Evolutionary conservation across 2,888 invertebrate species (phyloP).

Genomic region (Apoda limacodes): DNA sequence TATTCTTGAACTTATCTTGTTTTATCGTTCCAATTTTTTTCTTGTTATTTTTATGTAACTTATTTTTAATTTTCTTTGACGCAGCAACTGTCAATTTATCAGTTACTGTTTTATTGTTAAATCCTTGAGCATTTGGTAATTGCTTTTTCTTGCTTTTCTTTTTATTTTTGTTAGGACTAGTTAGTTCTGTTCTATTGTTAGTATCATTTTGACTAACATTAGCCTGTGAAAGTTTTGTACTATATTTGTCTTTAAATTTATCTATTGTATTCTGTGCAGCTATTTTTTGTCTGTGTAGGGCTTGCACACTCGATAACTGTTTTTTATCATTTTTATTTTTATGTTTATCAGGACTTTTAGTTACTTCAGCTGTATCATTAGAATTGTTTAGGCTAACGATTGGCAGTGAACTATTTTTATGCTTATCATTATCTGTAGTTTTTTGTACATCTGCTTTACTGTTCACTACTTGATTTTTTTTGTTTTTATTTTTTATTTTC

Average conservation of each 20-base stretch:
- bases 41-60: conserved; percentile 43
- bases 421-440: conserved; percentile 1
- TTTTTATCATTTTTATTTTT: conserved; percentile 13
- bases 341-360: too few species aligned
- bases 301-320: too few species aligned
- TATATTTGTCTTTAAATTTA: conserved; percentile 25
- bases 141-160: conserved; percentile 17
- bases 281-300: conserved; percentile 1
- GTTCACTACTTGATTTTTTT: background rate
- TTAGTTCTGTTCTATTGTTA: too few species aligned
- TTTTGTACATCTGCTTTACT: background rate
- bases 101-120: conserved; percentile 26
- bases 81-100: conserved; percentile 34
- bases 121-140: conserved; percentile 10
- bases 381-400: too few species aligned
- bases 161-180: conserved; percentile 19
- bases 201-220: too few species aligned
- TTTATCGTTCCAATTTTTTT: conserved; percentile 48
- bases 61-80: conserved; percentile 45
- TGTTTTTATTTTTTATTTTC: background rate
- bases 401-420: background rate
- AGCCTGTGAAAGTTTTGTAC: too few species aligned
- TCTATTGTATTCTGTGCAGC: conserved; percentile 12
- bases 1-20: conserved; percentile 25
- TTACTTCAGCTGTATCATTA: too few species aligned